phyloP scores from a whole-genome alignment of 2,888 invertebrate genomes.

The Platycheirus rosarum region DNA sequence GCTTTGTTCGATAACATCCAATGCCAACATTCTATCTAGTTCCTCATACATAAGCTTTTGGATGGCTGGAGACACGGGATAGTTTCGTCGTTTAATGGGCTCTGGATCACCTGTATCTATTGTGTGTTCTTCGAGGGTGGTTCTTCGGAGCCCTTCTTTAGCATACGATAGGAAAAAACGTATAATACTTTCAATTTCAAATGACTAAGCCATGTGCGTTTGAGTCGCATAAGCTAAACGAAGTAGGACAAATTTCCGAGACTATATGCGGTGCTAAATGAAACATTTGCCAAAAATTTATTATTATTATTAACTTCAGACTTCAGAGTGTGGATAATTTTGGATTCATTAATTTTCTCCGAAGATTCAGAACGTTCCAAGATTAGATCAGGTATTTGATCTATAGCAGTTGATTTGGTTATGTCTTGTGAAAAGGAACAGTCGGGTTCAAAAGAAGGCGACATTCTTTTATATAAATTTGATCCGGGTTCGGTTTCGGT shows the following conservation, averaged over 20 bases:
- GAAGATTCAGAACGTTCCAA: too few species aligned
- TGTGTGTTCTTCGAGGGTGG: constrained; percentile 26
- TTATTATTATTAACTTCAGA: background rate
- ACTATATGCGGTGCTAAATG: constrained; percentile 12
- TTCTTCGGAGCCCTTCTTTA: constrained; percentile 40
- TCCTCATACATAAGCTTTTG: constrained; percentile 66
- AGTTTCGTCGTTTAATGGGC: constrained; percentile 56
- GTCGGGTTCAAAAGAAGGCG: too few species aligned
- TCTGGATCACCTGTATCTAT: constrained; percentile 37
- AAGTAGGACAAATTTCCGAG: too few species aligned
- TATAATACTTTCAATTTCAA: background rate
- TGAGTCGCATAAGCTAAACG: background rate
- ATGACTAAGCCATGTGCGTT: background rate
- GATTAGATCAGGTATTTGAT: background rate
- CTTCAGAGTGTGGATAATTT: too few species aligned
- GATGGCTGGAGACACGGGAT: constrained; percentile 50
- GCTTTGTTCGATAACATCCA: too few species aligned
- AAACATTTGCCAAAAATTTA: constrained; percentile 32
- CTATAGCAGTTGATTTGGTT: background rate
- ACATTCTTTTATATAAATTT: too few species aligned
- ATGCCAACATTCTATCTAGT: constrained; percentile 77
- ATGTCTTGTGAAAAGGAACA: too few species aligned
- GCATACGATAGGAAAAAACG: constrained; percentile 12
- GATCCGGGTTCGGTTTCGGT: too few species aligned
- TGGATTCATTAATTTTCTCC: too few species aligned